Evolutionary conservation across 2,113 vertebrate genomes (phyloP), one percentile per base, ranked within the genome.

Genomic region (Lepidothrix coronata): DNA sequence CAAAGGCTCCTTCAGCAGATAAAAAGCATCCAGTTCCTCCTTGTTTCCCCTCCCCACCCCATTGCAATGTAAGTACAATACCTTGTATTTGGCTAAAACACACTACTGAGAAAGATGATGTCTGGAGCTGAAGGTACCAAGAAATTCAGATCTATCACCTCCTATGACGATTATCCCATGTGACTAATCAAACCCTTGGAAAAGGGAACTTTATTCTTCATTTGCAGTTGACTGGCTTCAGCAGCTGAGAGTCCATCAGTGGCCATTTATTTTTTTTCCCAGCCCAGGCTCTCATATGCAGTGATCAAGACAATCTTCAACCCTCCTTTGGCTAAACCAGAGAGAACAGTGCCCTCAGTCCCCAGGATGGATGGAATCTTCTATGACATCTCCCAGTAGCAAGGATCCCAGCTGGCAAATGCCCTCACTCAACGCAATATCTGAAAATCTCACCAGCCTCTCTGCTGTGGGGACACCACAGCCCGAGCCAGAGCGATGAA

Each of bases 61-160:
- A 1, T 0, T 14, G 3, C 44, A 14, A 4, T 6, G 2, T 12
- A 43, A 41, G 25, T 35, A 35, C 65, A 75, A 18, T 19, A 31
- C n/a, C 22, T 9, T 14, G 21, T 24, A 6, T n/a, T 58, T 41
- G 73, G 31, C 31, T 62, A 37, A 61, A 70, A 54, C 33, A 27
- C 1, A 0, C 22, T 20, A 0, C 4, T n/a, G 57, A 58, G 78
- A 49, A 66, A 49, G 37, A 41, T 7, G 2, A 58, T 6, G 2
- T 23, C n/a, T 49, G 63, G 22, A 55, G 51, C 25, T 39, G 44
- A 67, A 33, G 43, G 33, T 22, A n/a, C 4, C 39, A 25, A 46
- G 25, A 71, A 71, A 35, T 8, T 48, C 35, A 72, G 33, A 25
- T 59, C 23, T 30, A 0, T 48, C 30, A 0, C 48, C 13, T 86